Conservation (phyloP, 2,888 invertebrate genomes). For the Gymnoscelis rufifasciata region DNA sequence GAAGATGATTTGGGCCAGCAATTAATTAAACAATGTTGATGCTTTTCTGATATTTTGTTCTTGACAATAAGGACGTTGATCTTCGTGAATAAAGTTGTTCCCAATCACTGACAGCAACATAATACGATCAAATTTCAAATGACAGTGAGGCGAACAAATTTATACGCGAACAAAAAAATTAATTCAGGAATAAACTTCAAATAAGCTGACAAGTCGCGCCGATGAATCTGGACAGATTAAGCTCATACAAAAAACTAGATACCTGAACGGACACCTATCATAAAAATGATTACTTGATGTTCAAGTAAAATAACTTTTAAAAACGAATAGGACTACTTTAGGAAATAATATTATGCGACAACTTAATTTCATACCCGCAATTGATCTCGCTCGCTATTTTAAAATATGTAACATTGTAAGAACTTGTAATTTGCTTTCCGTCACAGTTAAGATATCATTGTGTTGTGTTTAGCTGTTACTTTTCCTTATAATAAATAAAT, state of each 20-base stretch:
- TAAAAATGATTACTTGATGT: conserved; percentile 43
- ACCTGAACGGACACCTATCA: conserved; percentile 37
- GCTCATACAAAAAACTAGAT: conserved; percentile 35
- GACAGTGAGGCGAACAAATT: conserved; percentile 23
- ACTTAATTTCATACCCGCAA: conserved; percentile 5
- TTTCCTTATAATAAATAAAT: too few relatives aligned
- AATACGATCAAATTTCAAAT: conserved; percentile 20
- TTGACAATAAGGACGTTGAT: background rate
- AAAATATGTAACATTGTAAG: background rate
- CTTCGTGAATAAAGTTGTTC: conserved; percentile 12
- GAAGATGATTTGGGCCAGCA: too few relatives aligned
- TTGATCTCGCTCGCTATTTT: background rate
- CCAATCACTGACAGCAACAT: conserved; percentile 17
- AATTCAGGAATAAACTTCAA: conserved; percentile 25
- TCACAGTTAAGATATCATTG: too few relatives aligned
- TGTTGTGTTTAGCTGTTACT: too few relatives aligned
- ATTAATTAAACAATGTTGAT: too few relatives aligned
- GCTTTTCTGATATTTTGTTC: background rate
- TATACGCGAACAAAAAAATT: conserved; percentile 20
- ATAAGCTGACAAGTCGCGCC: conserved; percentile 42
- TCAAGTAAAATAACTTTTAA: conserved; percentile 31
- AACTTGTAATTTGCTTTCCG: too few relatives aligned
- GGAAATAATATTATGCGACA: conserved; percentile 11
- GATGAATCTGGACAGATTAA: conserved; percentile 38
- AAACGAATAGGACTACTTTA: conserved; percentile 17